Percentiles rank a stretch among this genome's conserved stretches.
These are phyloP conservation scores for Coelogynopora nodosa DNA, from an alignment of 2,888 invertebrate species.

Conservation along the genomic window DNA sequence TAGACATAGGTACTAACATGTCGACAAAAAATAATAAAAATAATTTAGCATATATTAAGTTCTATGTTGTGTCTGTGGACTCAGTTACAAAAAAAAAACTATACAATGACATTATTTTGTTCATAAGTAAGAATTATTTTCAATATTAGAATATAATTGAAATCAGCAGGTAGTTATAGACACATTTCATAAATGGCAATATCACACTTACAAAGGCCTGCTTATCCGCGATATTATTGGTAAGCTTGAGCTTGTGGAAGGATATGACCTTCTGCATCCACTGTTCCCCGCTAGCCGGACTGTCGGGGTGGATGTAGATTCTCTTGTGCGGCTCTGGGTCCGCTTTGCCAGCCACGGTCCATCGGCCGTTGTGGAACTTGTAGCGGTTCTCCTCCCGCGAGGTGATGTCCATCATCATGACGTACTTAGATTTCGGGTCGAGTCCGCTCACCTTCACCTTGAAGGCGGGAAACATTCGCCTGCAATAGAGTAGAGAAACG, in stretches of 20 bases:
- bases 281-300: slow-evolving; percentile 77
- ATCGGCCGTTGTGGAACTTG: slow-evolving; percentile 75
- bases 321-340: slow-evolving; percentile 74
- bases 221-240: slow-evolving; percentile 77
- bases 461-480: slow-evolving; percentile 87
- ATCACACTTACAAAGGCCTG: slow-evolving; percentile 68
- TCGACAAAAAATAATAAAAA: too few relatives aligned
- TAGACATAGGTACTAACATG: too few relatives aligned
- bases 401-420: slow-evolving; percentile 75
- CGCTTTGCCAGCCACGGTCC: slow-evolving; percentile 77
- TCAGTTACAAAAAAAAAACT: too few relatives aligned
- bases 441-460: slow-evolving; percentile 73
- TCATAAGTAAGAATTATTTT: too few relatives aligned
- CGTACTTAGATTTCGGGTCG: slow-evolving; percentile 76
- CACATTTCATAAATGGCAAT: too few relatives aligned
- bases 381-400: slow-evolving; percentile 73
- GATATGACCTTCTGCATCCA: slow-evolving; percentile 78
- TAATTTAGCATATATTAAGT: too few relatives aligned
- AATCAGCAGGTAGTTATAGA: too few relatives aligned
- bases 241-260: slow-evolving; percentile 80
- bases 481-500: slow-evolving; percentile 63
- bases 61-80: too few relatives aligned
- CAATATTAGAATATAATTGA: too few relatives aligned
- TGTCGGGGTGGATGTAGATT: slow-evolving; percentile 80
- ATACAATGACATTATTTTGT: too few relatives aligned